Evolutionary conservation across 2,888 invertebrate species (phyloP), one percentile per base, ranked within the genome.

Genomic region (Cetonia aurata): DNA sequence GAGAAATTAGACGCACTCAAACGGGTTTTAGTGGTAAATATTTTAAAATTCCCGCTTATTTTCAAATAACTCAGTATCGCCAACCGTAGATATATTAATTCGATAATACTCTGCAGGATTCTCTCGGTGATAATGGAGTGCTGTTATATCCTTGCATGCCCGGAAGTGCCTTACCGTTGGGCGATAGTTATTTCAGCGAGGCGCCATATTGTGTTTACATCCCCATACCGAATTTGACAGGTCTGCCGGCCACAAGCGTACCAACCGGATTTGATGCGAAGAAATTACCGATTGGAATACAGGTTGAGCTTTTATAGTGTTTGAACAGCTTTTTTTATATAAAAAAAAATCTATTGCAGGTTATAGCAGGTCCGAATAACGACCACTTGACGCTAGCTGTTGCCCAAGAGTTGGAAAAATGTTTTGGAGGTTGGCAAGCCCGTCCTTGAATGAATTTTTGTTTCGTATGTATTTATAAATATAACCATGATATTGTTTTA

Each of bases 131-230:
- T 37, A 90, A 97, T 81, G 97, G 96, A 0, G 91, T 98, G 1
- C 89, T 98, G 71, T 84, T 98, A 42, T 96, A 93, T 81, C 97
- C 97, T 0, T 91, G 95, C 0, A 96, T 96, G 86, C 96, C 97
- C 1, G 93, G 93, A 12, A 89, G 93, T 10, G 97, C 97, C 0
- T 95, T 93, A 0, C 93, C 94, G 80, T 96, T 97, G 83, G 91
- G 94, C 79, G 95, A 25, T 3, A 25, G 96, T 80, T 93, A 96
- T 0, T 80, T 96, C 19, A 79, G 92, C 31, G 91, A 92, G 76
- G 89, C 94, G 10, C 90, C 95, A 75, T 96, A 96, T 82, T 96
- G 96, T 65, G 87, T 90, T 6, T 97, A 97, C 81, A 95, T 96
- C 0, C 92, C 90, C 17, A 90, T 96, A 75, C 91, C 97, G 71